These are phyloP conservation scores for Drosophila serrata DNA, from an alignment of 1,140 invertebrate species.

Conservation along the genomic window DNA sequence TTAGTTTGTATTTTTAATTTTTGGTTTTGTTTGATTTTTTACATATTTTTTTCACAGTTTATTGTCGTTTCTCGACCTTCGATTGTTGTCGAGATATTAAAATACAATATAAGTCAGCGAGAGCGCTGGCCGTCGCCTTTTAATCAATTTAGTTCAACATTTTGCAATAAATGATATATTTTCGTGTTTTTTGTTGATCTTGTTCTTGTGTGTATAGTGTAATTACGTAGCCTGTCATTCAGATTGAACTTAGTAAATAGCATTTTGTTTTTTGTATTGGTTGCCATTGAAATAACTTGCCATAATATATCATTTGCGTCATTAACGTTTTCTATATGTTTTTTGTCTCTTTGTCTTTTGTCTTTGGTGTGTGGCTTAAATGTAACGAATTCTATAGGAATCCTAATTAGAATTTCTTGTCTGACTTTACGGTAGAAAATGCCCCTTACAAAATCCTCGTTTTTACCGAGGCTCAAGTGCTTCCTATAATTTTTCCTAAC, in stretches of 20 bases:
- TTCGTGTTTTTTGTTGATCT: conserved; percentile 64
- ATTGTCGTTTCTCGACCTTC: conserved; percentile 85
- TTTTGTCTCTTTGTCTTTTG: conserved; percentile 39
- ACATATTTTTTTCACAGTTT: conserved; percentile 85
- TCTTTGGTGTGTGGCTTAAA: conserved; percentile 43
- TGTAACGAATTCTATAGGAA: conserved; percentile 57
- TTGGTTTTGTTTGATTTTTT: conserved; percentile 62
- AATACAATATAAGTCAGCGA: conserved; percentile 76
- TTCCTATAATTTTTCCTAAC: not conserved
- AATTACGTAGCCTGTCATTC: conserved; percentile 63
- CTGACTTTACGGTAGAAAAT: conserved; percentile 41
- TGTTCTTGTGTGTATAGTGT: conserved; percentile 50
- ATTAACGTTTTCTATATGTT: conserved; percentile 70
- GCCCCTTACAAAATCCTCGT: conserved; percentile 23
- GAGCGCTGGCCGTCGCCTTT: conserved; percentile 45
- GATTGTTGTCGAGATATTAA: conserved; percentile 85
- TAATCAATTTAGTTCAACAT: conserved; percentile 60
- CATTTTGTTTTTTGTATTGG: conserved; percentile 41
- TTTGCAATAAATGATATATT: conserved; percentile 81
- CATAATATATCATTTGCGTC: conserved; percentile 73
- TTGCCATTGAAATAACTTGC: conserved; percentile 70
- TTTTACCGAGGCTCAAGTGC: not conserved
- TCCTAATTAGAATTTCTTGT: conserved; percentile 58
- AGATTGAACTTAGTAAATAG: conserved; percentile 75
- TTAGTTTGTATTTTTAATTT: conserved; percentile 62